Conservation (phyloP, 2,797 vertebrate species). For the Tokudaia tokunoshimensis region DNA sequence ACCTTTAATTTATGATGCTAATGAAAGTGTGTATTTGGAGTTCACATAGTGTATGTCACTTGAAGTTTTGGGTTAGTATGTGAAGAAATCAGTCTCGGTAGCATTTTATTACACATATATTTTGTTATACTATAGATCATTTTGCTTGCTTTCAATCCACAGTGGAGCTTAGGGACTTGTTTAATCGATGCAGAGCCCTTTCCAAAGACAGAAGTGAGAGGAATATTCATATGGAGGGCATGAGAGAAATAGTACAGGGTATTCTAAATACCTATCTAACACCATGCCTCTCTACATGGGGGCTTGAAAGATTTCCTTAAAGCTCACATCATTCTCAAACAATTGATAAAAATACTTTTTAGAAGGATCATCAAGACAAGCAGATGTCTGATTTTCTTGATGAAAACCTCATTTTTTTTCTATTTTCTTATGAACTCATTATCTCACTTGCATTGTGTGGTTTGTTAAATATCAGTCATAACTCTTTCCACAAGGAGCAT, state of each 20-base stretch:
- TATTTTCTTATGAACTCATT: neutral
- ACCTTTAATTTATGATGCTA: neutral
- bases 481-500: neutral
- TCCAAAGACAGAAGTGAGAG: neutral
- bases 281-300: neutral
- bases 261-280: neutral
- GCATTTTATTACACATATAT: neutral
- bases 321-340: neutral
- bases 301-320: constrained; percentile 22
- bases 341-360: neutral
- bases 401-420: neutral
- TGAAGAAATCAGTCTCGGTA: neutral
- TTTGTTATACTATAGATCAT: neutral
- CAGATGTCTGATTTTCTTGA: neutral
- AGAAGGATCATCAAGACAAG: neutral
- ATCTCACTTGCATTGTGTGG: neutral
- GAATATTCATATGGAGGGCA: neutral
- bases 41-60: neutral
- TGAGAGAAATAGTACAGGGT: neutral
- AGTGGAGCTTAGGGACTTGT: neutral
- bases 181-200: neutral
- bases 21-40: neutral
- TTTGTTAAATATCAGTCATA: neutral
- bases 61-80: neutral
- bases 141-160: neutral